Base-by-base conservation (phyloP, 2,797 vertebrate species). In the Megalops cyprinoides region DNA sequence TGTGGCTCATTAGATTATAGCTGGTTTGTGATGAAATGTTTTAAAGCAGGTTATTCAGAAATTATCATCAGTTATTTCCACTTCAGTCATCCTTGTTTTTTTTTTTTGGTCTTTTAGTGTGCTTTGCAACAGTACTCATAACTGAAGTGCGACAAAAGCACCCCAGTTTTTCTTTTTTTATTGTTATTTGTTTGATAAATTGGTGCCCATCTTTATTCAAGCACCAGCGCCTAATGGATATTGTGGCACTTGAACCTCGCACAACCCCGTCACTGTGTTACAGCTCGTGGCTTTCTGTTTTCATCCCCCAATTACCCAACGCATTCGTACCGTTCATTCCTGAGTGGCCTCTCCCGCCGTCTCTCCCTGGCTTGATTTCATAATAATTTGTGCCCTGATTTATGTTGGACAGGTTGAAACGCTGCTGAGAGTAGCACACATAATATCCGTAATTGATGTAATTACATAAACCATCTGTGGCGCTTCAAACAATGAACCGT, bases 371-470 rank as follows among this genome's bases (percentile, higher is more conserved):
- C 31, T 71, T 77, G 48, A 79, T 85, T 87, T 84, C 75, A 78
- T 78, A 80, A 78, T 76, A 76, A 85, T 86, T 85, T 84, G 82
- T 76, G 79, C n/a, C 28, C 69, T 44, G 75, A 82, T 81, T 83
- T 79, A 85, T 84, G 80, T 74, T 8, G 69, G 80, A 83, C 86
- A 76, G 81, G 81, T 85, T 85, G 78, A 86, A 82, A 73, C 65
- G 79, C 75, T 78, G 84, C 82, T 81, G 77, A 86, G 79, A 67
- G 79, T 49, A 56, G 53, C 31, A 58, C 20, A 28, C 77, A 81
- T 83, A 80, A 85, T 87, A 75, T 55, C 51, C 58, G 74, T 87
- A 89, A 89, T 87, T 87, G 84, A 83, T 81, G 81, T 87, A 86
- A 86, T 87, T 87, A 85, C 60, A 44, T 37, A 73, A 86, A 82